Percentiles rank a stretch among this genome's conserved stretches.
Conservation (phyloP, 2,888 invertebrate species). For the Lasius platythorax region DNA sequence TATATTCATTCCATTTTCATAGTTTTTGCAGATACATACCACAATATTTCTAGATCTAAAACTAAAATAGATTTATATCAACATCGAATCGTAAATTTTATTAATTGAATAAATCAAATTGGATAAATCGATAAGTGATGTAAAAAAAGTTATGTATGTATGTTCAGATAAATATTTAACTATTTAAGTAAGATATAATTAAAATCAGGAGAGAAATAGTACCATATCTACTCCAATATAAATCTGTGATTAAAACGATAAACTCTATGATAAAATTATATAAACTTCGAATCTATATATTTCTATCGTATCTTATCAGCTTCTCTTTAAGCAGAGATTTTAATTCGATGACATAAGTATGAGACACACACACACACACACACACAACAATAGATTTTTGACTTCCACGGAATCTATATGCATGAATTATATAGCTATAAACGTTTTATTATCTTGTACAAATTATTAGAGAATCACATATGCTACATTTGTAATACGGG, state of each 20-base stretch:
- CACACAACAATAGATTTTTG: not conserved
- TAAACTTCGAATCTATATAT: not conserved
- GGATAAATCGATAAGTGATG: not conserved
- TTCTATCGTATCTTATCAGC: not conserved
- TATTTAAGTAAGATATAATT: not conserved
- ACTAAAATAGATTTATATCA: not conserved
- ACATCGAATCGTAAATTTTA: too few relatives aligned
- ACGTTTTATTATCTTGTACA: not conserved
- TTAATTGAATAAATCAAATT: not conserved
- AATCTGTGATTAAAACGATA: not conserved
- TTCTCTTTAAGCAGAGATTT: not conserved
- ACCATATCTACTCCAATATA: not conserved
- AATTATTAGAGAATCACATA: not conserved
- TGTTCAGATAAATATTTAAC: not conserved
- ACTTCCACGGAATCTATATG: not conserved
- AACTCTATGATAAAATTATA: not conserved
- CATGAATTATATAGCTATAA: not conserved
- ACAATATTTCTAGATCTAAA: not conserved
- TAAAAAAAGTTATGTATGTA: not conserved
- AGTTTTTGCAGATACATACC: too few relatives aligned
- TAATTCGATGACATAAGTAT: not conserved
- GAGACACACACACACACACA: too few relatives aligned
- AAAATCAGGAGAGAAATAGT: not conserved
- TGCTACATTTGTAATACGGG: not conserved
- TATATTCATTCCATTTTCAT: too few relatives aligned